Evolutionary conservation across 1,140 invertebrate species (phyloP), one percentile per base, ranked within the genome.

Genomic region (Nylanderia fulva): DNA sequence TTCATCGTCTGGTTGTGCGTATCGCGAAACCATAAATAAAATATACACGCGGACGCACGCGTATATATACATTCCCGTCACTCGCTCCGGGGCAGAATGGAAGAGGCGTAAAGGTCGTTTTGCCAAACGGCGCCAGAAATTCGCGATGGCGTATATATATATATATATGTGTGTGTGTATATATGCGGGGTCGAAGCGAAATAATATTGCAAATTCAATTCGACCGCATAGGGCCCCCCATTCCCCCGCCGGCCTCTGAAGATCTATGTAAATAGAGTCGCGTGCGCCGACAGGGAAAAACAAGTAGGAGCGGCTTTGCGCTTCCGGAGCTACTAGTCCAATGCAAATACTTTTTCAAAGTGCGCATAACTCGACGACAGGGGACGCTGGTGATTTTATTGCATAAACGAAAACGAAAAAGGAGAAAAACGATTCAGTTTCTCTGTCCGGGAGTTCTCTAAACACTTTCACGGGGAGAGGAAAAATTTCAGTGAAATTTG

Each of bases 271-370:
- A 93, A 92, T 91, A 92, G 58, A 71, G 71, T 77, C 77, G 77
- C 85, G 89, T 88, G 86, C 90, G 88, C 64, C 58, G 24, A 36
- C 71, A 83, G 77, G 68, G 61, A 76, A 87, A 88, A 89, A 89
- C 86, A 83, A 90, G 88, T 85, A 86, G 86, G 87, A 84, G 29
- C 29, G 61, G 60, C 61, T 88, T 91, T 83, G 68, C 84, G 48
- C 21, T 56, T 74, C 82, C 82, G 66, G 60, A 66, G 87, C 86
- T 88, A 90, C 91, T 87, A 88, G 91, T 85, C 85, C 85, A 90
- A 90, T 90, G 91, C 89, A 92, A 92, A 92, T 92, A 91, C 92
- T 92, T 92, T 92, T 91, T 91, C 72, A 63, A 82, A 79, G 82
- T 58, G 66, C 69, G 76, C 60, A 64, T 66, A 61, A 82, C 86